These are phyloP conservation scores for Trichomycterus rosablanca DNA, from an alignment of 2,113 vertebrate species.

Conservation along the genomic window DNA sequence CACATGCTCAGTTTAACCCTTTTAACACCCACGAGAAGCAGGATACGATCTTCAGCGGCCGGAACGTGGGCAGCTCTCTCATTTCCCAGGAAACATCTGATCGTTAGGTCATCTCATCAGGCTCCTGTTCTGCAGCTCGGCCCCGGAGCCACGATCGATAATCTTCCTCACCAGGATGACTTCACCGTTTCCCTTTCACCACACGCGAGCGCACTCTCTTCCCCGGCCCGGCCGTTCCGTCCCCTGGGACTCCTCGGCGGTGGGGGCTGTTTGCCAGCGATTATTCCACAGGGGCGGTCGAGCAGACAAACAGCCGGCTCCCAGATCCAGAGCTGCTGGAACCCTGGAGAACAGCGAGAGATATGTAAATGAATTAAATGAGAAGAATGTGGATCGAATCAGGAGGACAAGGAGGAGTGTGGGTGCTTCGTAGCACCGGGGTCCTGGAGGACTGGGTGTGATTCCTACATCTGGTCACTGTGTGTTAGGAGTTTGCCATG, in stretches of 20 bases:
- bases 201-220: slow-evolving; percentile 7
- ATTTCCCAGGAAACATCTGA: slow-evolving; percentile 13
- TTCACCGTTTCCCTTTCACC: slow-evolving; percentile 32
- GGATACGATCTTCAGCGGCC: neutral
- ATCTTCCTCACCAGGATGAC: slow-evolving; percentile 34
- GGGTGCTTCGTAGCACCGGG: too few species aligned
- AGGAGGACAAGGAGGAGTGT: too few species aligned
- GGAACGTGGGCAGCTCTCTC: neutral
- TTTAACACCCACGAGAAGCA: neutral
- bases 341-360: neutral
- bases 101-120: slow-evolving; percentile 13
- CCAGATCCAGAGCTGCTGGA: slow-evolving; percentile 39
- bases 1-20: neutral
- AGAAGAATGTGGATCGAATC: too few species aligned
- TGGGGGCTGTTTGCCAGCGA: slow-evolving; percentile 52
- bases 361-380: too few species aligned
- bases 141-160: slow-evolving; percentile 30
- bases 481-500: too few species aligned
- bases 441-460: too few species aligned
- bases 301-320: slow-evolving; percentile 57
- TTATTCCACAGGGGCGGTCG: slow-evolving; percentile 68
- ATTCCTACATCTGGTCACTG: too few species aligned
- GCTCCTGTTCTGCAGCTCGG: slow-evolving; percentile 25
- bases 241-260: slow-evolving; percentile 48
- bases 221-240: slow-evolving; percentile 6